phyloP scores from a whole-genome alignment of 2,888 invertebrate species.

The Spodoptera exigua region DNA sequence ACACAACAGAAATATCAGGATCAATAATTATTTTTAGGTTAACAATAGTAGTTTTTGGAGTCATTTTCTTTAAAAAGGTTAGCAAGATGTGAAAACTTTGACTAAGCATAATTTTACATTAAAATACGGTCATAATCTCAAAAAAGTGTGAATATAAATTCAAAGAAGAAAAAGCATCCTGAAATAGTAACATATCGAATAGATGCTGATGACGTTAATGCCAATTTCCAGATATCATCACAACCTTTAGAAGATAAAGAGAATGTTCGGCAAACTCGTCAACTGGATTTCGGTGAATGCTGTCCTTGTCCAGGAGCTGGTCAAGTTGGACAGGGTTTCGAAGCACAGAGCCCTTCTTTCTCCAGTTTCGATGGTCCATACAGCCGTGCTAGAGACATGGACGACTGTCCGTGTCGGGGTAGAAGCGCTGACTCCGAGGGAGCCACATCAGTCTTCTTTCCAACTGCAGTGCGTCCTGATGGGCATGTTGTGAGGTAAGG shows the following conservation, averaged over 20 bases:
- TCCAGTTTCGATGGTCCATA: constrained; percentile 17
- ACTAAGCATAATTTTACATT: no score
- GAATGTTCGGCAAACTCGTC: constrained; percentile 54
- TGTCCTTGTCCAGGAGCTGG: constrained; percentile 73
- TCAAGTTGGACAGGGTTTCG: constrained; percentile 2
- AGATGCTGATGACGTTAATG: no score
- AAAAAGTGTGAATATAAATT: no score
- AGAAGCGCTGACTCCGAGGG: constrained; percentile 71
- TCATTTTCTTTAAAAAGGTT: no score
- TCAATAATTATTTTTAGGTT: no score
- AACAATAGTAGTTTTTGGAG: no score
- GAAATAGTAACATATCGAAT: no score
- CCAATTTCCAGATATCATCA: constrained; percentile 65
- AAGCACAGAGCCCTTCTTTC: constrained; percentile 1
- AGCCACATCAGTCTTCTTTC: constrained; percentile 74
- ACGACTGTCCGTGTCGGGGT: constrained; percentile 69
- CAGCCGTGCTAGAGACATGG: constrained; percentile 42
- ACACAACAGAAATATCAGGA: no score
- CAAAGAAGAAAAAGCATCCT: no score
- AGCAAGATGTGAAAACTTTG: no score
- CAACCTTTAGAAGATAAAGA: constrained; percentile 64
- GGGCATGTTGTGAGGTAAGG: constrained; percentile 65
- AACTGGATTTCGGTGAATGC: constrained; percentile 68
- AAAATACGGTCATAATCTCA: no score
- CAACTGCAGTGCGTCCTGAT: constrained; percentile 65